Conservation (phyloP, 1,140 invertebrate species). For the Euglossa dilemma region DNA sequence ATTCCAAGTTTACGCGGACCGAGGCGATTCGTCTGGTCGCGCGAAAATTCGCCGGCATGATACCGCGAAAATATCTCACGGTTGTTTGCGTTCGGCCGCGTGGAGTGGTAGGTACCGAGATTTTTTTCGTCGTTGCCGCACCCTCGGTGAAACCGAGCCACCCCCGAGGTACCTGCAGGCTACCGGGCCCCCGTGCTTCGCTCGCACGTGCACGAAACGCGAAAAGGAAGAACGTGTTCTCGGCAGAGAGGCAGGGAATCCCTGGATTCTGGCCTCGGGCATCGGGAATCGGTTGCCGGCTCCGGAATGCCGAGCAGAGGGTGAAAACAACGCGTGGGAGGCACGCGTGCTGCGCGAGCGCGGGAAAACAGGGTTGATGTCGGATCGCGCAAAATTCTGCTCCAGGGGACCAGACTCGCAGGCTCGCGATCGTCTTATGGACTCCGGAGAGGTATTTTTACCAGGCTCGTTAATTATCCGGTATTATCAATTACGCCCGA, state of each 20-base stretch:
- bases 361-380: not conserved
- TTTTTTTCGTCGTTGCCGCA: not conserved
- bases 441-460: no score
- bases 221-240: slow-evolving; percentile 25
- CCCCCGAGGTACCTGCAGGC: slow-evolving; percentile 25
- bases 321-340: not conserved
- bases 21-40: no score
- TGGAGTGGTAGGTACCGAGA: not conserved
- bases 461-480: no score
- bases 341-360: not conserved
- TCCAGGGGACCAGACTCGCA: not conserved
- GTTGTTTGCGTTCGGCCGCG: slow-evolving; percentile 2
- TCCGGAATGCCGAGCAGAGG: not conserved
- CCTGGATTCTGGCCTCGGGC: slow-evolving; percentile 22
- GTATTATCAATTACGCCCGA: no score
- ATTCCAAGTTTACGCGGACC: no score
- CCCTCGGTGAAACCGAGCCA: slow-evolving; percentile 30
- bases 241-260: slow-evolving; percentile 9
- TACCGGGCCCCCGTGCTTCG: slow-evolving; percentile 2
- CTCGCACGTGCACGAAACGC: slow-evolving; percentile 15
- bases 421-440: not conserved
- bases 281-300: slow-evolving; percentile 15
- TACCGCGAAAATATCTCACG: not conserved
- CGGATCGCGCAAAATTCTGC: not conserved
- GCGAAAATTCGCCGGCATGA: no score